Conservation (phyloP, 2,888 invertebrate species). For the Chirona hameri region DNA sequence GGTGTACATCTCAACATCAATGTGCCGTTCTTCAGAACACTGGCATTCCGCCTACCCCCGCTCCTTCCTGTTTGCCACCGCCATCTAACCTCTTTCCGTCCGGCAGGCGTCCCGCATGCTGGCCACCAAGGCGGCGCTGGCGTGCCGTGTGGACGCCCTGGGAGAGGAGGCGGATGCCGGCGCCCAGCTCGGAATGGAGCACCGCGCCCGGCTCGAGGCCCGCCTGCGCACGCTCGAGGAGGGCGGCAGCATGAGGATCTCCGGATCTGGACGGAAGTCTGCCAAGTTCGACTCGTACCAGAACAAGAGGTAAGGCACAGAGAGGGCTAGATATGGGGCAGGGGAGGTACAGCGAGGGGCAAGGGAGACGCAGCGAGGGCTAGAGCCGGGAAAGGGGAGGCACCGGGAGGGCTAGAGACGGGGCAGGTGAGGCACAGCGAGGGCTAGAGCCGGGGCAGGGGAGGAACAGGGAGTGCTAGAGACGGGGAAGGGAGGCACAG, state of each 20-base stretch:
- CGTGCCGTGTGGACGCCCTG: slow-evolving; percentile 90
- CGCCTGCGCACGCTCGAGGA: slow-evolving; percentile 72
- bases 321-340: too few relatives aligned
- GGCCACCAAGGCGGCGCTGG: slow-evolving; percentile 92
- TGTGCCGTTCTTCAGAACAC: too few relatives aligned
- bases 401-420: too few relatives aligned
- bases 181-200: slow-evolving; percentile 81
- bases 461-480: too few relatives aligned
- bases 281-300: slow-evolving; percentile 93
- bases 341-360: neutral
- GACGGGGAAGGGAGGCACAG: too few relatives aligned
- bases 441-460: too few relatives aligned
- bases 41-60: too few relatives aligned
- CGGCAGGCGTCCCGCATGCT: slow-evolving; percentile 76
- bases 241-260: slow-evolving; percentile 73
- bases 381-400: neutral
- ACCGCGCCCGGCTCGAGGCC: slow-evolving; percentile 82
- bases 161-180: slow-evolving; percentile 68
- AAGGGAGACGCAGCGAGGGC: too few relatives aligned
- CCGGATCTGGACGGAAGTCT: slow-evolving; percentile 83
- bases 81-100: neutral
- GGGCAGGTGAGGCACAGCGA: too few relatives aligned
- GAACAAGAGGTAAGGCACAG: slow-evolving; percentile 60
- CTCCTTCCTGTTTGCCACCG: too few relatives aligned
- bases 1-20: too few relatives aligned